Conservation (phyloP, 2,888 invertebrate species). For the Gastracanthus pulcherrimus region DNA sequence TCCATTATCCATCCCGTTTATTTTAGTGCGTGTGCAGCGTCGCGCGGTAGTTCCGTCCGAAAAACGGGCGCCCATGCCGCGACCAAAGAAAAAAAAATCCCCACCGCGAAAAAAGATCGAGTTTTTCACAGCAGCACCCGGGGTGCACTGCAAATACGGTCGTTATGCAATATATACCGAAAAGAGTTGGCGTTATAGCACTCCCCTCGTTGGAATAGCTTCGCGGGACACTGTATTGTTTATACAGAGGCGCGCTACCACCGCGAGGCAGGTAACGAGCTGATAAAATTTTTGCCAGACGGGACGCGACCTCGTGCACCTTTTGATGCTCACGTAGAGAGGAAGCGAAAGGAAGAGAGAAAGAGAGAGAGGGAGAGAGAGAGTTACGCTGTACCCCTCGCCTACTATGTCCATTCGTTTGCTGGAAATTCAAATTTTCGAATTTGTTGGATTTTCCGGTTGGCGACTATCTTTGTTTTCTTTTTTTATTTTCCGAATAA, state of each 20-base stretch:
- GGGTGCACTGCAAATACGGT: too few relatives aligned
- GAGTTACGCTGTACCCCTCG: too few relatives aligned
- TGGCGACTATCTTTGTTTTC: not conserved
- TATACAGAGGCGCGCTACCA: conserved; percentile 1
- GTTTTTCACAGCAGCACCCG: not conserved
- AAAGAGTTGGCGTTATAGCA: conserved; percentile 9
- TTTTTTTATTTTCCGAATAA: not conserved
- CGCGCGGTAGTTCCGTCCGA: too few relatives aligned
- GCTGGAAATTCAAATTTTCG: conserved; percentile 41
- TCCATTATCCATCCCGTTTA: conserved; percentile 18
- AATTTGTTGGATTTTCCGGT: conserved; percentile 36
- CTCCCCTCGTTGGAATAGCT: conserved; percentile 5
- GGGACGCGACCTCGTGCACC: not conserved
- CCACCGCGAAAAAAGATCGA: not conserved
- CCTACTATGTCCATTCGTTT: too few relatives aligned
- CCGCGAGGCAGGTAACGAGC: conserved; percentile 40
- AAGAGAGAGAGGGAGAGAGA: too few relatives aligned
- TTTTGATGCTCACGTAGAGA: not conserved
- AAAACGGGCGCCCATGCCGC: not conserved
- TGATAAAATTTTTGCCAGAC: conserved; percentile 48
- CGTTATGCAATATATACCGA: conserved; percentile 42
- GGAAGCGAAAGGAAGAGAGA: not conserved
- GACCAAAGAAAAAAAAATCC: not conserved
- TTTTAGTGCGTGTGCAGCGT: conserved; percentile 1
- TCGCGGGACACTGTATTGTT: conserved; percentile 22